Conservation (phyloP, 2,888 invertebrate genomes). For the Rhagophthalmus giganteus region DNA sequence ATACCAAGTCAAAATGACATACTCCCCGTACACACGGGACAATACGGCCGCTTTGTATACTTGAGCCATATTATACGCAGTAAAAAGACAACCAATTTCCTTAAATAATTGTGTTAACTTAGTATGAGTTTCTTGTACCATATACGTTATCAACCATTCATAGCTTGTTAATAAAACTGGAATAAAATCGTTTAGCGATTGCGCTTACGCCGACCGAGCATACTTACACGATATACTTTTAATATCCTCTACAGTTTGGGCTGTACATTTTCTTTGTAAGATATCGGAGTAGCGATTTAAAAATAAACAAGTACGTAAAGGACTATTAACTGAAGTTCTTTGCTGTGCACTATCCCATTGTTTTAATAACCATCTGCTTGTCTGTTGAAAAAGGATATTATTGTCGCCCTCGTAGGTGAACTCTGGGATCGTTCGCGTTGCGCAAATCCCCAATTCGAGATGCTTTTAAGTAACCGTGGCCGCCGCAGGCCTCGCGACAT, state of each 20-base stretch:
- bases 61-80: conserved; percentile 78
- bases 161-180: conserved; percentile 72
- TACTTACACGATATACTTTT: conserved; percentile 52
- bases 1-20: conserved; percentile 60
- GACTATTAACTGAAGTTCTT: conserved; percentile 62
- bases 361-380: conserved; percentile 81
- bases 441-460: conserved; percentile 73
- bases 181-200: conserved; percentile 43
- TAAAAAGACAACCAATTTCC: conserved; percentile 66
- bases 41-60: conserved; percentile 77
- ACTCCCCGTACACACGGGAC: conserved; percentile 77
- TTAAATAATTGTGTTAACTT: conserved; percentile 62
- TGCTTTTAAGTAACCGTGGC: conserved; percentile 79
- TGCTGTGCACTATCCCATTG: conserved; percentile 62
- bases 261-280: conserved; percentile 52
- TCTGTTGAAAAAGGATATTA: conserved; percentile 86
- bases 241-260: conserved; percentile 44
- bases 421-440: conserved; percentile 84
- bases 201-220: neutral
- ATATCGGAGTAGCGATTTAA: conserved; percentile 60
- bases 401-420: conserved; percentile 95
- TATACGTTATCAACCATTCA: conserved; percentile 82
- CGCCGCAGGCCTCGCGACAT: conserved; percentile 84
- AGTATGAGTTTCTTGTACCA: conserved; percentile 69
- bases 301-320: conserved; percentile 73